Conservation (phyloP, 2,797 vertebrate genomes). For the Gorsachius magnificus region DNA sequence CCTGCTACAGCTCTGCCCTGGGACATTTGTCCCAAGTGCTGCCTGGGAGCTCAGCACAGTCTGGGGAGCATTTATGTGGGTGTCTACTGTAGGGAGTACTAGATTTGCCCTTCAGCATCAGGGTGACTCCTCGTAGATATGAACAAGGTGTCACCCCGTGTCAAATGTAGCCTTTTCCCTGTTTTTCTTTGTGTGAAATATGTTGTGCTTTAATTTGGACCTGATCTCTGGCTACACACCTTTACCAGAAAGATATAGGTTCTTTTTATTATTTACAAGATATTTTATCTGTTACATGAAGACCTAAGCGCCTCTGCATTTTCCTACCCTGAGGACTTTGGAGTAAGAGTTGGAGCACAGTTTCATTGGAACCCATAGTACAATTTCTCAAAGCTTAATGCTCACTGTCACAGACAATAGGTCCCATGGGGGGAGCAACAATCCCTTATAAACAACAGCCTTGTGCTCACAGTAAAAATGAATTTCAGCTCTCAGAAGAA, state of each 20-base stretch:
- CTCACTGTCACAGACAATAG: conserved; percentile 24
- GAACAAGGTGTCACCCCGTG: neutral
- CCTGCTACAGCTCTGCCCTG: neutral
- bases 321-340: neutral
- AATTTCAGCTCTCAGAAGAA: conserved; percentile 23
- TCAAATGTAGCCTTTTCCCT: neutral
- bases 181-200: neutral
- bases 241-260: neutral
- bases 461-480: conserved; percentile 19
- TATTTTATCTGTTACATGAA: neutral
- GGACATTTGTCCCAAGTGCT: neutral
- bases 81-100: no score
- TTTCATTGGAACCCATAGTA: neutral
- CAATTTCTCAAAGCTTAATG: conserved; percentile 24
- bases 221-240: neutral
- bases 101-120: neutral
- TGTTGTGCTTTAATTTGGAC: neutral
- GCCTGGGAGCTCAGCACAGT: neutral
- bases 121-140: neutral
- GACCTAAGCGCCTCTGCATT: neutral
- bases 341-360: neutral
- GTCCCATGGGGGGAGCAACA: neutral
- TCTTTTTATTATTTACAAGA: neutral
- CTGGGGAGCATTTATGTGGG: neutral
- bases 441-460: conserved; percentile 20